Base-by-base conservation (phyloP, 1,140 invertebrate species). In the Panagrolaimus sp. region DNA sequence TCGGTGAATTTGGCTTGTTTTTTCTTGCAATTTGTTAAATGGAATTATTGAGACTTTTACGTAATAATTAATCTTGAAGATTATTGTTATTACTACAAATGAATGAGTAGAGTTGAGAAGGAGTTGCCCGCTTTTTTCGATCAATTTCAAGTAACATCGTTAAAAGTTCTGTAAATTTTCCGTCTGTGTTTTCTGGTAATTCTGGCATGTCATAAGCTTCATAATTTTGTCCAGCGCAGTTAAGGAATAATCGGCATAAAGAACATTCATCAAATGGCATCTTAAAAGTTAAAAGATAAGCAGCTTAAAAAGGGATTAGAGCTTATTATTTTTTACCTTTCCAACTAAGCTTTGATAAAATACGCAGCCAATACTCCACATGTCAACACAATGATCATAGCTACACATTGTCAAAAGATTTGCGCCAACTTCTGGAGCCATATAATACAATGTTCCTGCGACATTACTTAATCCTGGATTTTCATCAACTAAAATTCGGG, bases 371-470 rank as follows among this genome's bases (percentile, higher is more conserved):
- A 80, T 82, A 47, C 74, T 78, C 78, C 78, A 80, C 72, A 80
- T 80, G 45, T 80, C 78, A 32, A 76, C 80, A 58, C 63, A 58
- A 26, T 80, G 68, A 47, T 83, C 75, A 52, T 81, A 81, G 24
- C 78, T 70, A 52, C 72, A 72, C 8, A 67, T 64, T 14, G 65
- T 79, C 15, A 81, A 48, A 14, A 81, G 45, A 64, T 81, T 81
- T 3, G 81, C 79, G 15, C 79, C 79, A 6, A 81, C 75, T 71
- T 81, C 78, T 14, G 81, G 78, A 17, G 76, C 72, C 78, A 83
- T 81, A 63, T 75, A 83, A 52, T 62, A 75, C 10, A 83, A 68
- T 28, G 79, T 83, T 10, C 79, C 79, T n/a, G 79, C 79, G 10
- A 81, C 79, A 65, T 81, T 81, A 62, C 80, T 75, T 46, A 81